Conservation (phyloP, 2,113 vertebrate genomes). For the Phrynocephalus versicolor region DNA sequence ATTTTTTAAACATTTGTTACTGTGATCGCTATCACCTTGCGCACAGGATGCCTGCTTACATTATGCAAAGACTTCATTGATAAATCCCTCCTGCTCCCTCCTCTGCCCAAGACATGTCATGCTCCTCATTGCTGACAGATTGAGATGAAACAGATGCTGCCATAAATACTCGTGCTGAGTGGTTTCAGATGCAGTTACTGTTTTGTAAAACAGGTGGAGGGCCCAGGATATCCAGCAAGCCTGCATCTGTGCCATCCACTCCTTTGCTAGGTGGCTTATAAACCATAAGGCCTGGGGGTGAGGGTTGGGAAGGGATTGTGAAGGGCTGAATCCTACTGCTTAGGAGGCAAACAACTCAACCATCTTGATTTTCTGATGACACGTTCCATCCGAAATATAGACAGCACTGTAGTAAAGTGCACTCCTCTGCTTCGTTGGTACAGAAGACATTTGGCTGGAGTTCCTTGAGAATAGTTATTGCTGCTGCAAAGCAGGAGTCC, state of each 20-base stretch:
- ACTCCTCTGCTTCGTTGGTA: background rate
- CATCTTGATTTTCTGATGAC: background rate
- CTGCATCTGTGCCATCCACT: constrained; percentile 48
- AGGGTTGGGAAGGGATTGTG: too few species aligned
- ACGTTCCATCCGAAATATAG: background rate
- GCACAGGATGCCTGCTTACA: constrained; percentile 63
- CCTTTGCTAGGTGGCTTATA: constrained; percentile 1
- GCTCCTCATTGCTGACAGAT: constrained; percentile 54
- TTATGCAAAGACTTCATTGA: constrained; percentile 66
- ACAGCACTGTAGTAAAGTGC: background rate
- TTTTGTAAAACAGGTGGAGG: constrained; percentile 58
- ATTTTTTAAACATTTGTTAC: constrained; percentile 67
- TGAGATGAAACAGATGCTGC: constrained; percentile 71
- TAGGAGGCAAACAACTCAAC: background rate
- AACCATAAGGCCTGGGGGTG: background rate
- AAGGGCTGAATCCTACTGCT: background rate
- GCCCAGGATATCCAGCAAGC: constrained; percentile 41
- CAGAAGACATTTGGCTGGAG: background rate
- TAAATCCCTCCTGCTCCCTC: constrained; percentile 61
- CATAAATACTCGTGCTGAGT: constrained; percentile 65
- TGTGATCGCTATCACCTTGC: constrained; percentile 64
- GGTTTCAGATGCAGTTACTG: constrained; percentile 48
- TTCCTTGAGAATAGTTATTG: too few species aligned
- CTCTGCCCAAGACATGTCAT: constrained; percentile 50
- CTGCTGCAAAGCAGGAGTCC: too few species aligned